Base-by-base conservation (phyloP, 2,888 invertebrate species). In the Anaspis maculata region DNA sequence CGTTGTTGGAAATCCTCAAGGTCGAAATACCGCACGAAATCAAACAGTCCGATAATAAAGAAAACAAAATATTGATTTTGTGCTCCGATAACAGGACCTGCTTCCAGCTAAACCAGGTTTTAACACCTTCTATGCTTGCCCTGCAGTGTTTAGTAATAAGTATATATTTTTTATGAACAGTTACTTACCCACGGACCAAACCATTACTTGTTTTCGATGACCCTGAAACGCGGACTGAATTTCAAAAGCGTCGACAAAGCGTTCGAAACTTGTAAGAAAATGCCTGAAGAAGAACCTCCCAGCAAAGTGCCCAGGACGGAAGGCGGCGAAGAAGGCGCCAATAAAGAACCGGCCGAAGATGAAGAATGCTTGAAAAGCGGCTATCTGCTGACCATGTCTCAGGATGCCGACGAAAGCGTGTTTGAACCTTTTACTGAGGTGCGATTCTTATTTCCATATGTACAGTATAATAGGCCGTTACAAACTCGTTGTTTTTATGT, bases 41-140 rank as follows among this genome's bases (percentile, higher is more conserved):
- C 35, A 75, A 73, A 49, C 56, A 61, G 34, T 43, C 49, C 3
- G 69, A 71, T 2, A 55, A 50, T 7, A 55, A 67, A 9, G 66
- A 69, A n/a, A 74, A 76, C 3, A 83, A 83, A 66, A 81, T 92
- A 37, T 67, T 95, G 31, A 77, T 95, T 45, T 73, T 92, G 1
- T 90, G 90, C 34, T 79, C 86, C 55, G 89, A 94, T 67, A 76
- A 77, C 25, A 76, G 75, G 53, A 87, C 88, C 4, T 89, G 91
- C 59, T 74, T 72, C 48, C 92, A 92, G 59, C 62, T 95, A 12
- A 83, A 83, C 51, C 71, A 77, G 45, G 62, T 64, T 46, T 36
- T 25, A 12, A 25, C 19, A 11, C n/a, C 27, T n/a, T n/a, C n/a
- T n/a, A n/a, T n/a, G n/a, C n/a, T n/a, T n/a, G 31, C 14, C 37